These are phyloP conservation scores for Choloepus didactylus DNA, from an alignment of 2,797 vertebrate species.

Conservation along the genomic window DNA sequence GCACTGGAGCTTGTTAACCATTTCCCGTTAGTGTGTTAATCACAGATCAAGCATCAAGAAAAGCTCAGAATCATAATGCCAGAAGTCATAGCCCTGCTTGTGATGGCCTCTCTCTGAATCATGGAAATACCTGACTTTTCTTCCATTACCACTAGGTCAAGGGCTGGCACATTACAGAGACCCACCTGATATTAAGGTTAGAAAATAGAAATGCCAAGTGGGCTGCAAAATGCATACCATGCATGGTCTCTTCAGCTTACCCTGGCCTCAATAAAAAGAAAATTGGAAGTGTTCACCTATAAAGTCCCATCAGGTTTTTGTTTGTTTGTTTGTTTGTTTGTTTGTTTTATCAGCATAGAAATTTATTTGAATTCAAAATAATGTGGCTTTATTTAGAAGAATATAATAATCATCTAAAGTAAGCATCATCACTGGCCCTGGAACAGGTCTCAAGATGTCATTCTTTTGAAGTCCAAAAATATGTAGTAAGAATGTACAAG, in stretches of 20 bases:
- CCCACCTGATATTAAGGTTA: not conserved
- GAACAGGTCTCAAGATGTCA: constrained; percentile 73
- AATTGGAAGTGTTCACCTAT: not conserved
- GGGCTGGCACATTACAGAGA: not conserved
- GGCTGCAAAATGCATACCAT: not conserved
- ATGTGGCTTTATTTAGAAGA: constrained; percentile 85
- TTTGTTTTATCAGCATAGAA: constrained; percentile 82
- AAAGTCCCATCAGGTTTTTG: not conserved
- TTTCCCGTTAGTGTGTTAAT: not conserved
- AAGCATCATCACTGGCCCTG: constrained; percentile 84
- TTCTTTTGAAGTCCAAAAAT: constrained; percentile 84
- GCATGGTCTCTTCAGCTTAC: not conserved
- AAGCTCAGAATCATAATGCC: constrained; percentile 12
- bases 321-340: too few relatives aligned
- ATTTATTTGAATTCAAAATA: constrained; percentile 90
- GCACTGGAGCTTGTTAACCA: not conserved
- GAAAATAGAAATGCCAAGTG: constrained; percentile 23
- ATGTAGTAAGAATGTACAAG: constrained; percentile 83
- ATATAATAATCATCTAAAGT: constrained; percentile 83
- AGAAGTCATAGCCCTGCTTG: not conserved
- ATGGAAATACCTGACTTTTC: not conserved
- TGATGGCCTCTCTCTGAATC: not conserved
- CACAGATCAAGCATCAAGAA: not conserved
- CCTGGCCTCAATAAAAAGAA: not conserved
- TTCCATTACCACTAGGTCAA: not conserved